These are phyloP conservation scores for Epirrita christyi DNA, from an alignment of 2,888 invertebrate species.

Conservation along the genomic window DNA sequence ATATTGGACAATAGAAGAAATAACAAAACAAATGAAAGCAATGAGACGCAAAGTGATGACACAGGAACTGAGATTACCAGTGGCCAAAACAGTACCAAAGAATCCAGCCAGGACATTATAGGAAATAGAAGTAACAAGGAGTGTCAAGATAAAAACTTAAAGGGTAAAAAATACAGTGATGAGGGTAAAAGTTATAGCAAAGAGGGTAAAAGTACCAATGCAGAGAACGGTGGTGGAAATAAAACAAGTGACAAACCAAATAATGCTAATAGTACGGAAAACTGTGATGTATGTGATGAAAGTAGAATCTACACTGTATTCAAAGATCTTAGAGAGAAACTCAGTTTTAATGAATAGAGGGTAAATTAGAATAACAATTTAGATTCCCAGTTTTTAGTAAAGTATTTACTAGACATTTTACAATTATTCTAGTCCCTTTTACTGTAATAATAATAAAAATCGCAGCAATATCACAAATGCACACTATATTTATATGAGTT, in stretches of 20 bases:
- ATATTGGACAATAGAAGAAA: not conserved
- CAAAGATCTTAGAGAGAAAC: conserved; percentile 68
- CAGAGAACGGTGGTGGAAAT: conserved; percentile 19
- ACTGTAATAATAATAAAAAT: too few relatives aligned
- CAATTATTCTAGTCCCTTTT: too few relatives aligned
- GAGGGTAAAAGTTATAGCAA: conserved; percentile 22
- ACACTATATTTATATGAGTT: too few relatives aligned
- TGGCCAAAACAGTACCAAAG: conserved; percentile 7
- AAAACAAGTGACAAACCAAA: conserved; percentile 28
- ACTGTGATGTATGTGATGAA: conserved; percentile 68
- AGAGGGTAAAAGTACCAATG: conserved; percentile 4
- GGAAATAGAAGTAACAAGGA: conserved; percentile 3
- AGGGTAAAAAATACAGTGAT: conserved; percentile 17
- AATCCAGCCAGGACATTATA: conserved; percentile 6
- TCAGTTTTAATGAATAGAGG: conserved; percentile 47
- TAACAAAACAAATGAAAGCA: not conserved
- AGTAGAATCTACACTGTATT: conserved; percentile 65
- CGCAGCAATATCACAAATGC: too few relatives aligned
- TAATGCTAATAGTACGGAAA: conserved; percentile 24
- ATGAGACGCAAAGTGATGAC: not conserved
- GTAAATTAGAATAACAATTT: not conserved
- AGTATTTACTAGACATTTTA: not conserved
- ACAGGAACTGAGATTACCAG: not conserved
- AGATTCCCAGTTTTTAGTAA: not conserved
- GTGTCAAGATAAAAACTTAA: not conserved